Evolutionary conservation across 2,797 vertebrate genomes (phyloP).

Genomic region (Leuciscus waleckii): DNA sequence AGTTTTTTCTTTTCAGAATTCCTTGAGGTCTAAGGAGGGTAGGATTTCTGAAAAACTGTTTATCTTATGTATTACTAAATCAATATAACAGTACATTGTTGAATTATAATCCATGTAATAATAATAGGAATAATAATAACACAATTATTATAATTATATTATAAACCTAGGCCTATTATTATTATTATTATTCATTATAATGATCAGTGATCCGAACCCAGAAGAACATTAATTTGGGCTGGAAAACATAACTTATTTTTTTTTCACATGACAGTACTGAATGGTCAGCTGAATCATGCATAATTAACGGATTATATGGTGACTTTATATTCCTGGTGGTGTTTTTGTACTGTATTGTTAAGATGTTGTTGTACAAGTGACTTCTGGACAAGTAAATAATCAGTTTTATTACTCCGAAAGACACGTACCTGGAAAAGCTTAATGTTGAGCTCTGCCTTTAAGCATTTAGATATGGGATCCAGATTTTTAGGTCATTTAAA

Average conservation of each 20-base stretch:
- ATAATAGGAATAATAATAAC: not conserved
- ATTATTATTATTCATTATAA: not conserved
- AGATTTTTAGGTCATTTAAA: constrained; percentile 77
- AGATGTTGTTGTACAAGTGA: not conserved
- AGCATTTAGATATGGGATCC: constrained; percentile 71
- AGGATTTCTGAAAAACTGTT: not conserved
- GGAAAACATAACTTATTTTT: not conserved
- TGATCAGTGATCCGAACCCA: not conserved
- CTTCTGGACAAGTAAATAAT: not conserved
- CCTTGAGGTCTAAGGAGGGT: not conserved
- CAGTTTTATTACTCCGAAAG: not conserved
- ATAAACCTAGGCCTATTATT: not conserved
- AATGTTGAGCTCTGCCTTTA: constrained; percentile 52
- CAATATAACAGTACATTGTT: not conserved
- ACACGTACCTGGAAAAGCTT: constrained; percentile 2
- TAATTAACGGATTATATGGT: not conserved
- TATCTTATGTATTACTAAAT: not conserved
- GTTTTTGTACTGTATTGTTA: not conserved
- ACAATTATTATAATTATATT: not conserved
- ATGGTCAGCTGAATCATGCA: not conserved
- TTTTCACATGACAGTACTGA: not conserved
- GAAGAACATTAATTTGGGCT: not conserved
- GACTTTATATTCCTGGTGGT: not conserved
- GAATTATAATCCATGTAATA: not conserved
- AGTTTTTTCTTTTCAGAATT: not conserved